Percentiles rank a stretch among this genome's conserved stretches.
Evolutionary conservation across 2,797 vertebrate genomes (phyloP).

Genomic region (Chrysocyon brachyurus): DNA sequence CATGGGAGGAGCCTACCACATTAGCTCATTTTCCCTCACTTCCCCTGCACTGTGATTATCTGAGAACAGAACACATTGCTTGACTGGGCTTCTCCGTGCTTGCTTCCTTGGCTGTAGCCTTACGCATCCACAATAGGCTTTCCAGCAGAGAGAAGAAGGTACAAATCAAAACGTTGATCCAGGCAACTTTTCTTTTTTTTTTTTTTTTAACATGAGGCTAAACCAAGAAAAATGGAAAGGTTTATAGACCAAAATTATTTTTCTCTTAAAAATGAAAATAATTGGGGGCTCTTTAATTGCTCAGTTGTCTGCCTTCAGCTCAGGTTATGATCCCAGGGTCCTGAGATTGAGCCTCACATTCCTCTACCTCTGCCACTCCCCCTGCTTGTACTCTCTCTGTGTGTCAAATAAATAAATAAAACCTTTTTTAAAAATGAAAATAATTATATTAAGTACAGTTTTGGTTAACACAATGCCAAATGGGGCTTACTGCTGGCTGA

Average conservation of each 20-base stretch:
- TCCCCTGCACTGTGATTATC: not conserved
- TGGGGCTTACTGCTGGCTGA: not conserved
- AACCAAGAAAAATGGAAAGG: not conserved
- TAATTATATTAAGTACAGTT: not conserved
- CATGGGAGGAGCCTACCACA: rapidly evolving
- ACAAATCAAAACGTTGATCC: not conserved
- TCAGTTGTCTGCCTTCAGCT: not conserved
- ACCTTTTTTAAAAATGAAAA: not conserved
- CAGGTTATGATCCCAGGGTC: not conserved
- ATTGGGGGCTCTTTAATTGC: not conserved
- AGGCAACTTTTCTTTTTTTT: not conserved
- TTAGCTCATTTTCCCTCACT: not conserved
- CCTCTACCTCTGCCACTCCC: too few relatives aligned
- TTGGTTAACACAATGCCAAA: not conserved
- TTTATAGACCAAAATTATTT: not conserved
- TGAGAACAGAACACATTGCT: not conserved
- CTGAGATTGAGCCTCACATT: not conserved
- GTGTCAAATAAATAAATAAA: not conserved
- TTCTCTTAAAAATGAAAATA: conserved; percentile 30
- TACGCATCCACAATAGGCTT: not conserved
- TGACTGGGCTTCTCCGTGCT: not conserved
- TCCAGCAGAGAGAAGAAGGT: not conserved
- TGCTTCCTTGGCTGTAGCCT: rapidly evolving
- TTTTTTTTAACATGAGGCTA: not conserved
- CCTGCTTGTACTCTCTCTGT: not conserved